Conservation (phyloP, 2,113 vertebrate genomes). For the Psittacula cyanocephala region DNA sequence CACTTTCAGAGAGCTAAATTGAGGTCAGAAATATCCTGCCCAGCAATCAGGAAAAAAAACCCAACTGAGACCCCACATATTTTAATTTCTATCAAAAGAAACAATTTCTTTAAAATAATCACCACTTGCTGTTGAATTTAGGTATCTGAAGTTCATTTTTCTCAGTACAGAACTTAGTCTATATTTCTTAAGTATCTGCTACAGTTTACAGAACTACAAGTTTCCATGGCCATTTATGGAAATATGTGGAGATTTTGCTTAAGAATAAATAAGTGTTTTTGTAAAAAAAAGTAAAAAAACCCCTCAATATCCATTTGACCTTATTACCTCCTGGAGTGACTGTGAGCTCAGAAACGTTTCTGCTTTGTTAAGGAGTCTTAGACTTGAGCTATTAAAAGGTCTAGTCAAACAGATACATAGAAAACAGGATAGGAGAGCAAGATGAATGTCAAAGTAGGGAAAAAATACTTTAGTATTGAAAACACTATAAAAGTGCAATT, state of each 20-base stretch:
- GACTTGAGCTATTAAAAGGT: background rate
- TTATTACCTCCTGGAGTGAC: background rate
- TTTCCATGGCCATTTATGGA: background rate
- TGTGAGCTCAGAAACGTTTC: background rate
- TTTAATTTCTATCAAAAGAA: background rate
- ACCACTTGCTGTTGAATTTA: background rate
- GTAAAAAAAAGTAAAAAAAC: background rate
- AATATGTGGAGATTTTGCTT: background rate
- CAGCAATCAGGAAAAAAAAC: background rate
- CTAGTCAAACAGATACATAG: background rate
- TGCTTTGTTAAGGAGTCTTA: background rate
- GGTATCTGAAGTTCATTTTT: background rate
- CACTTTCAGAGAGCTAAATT: background rate
- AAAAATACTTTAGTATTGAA: constrained; percentile 5
- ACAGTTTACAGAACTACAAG: background rate
- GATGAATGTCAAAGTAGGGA: background rate
- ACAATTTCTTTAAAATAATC: background rate
- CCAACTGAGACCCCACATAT: fast-evolving
- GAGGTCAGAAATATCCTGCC: background rate
- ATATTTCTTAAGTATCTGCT: background rate
- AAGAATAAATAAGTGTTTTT: background rate
- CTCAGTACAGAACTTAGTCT: background rate
- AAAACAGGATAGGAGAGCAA: background rate
- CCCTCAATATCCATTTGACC: background rate
- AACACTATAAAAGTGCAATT: constrained; percentile 46